Conservation (phyloP, 1,140 invertebrate genomes). For the Drosophila mauritiana region DNA sequence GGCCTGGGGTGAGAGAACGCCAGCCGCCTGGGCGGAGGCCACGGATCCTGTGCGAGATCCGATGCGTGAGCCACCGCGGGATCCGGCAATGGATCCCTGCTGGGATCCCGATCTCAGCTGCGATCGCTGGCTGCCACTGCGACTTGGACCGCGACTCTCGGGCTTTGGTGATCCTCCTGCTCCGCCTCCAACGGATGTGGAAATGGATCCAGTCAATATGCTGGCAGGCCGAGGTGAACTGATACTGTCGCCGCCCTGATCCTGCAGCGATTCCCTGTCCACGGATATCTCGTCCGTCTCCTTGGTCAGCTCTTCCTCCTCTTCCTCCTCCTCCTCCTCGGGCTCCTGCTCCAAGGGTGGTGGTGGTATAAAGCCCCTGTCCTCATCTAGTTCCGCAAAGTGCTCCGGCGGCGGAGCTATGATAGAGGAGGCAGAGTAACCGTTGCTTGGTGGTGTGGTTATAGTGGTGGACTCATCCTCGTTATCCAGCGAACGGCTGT, state of each 20-base stretch:
- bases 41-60: slow-evolving; percentile 62
- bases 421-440: slow-evolving; percentile 79
- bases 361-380: slow-evolving; percentile 63
- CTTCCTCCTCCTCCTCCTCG: slow-evolving; percentile 32
- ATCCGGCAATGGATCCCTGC: slow-evolving; percentile 29
- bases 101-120: slow-evolving; percentile 25
- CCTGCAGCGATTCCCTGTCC: slow-evolving; percentile 67
- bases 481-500: slow-evolving; percentile 70
- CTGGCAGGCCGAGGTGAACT: slow-evolving; percentile 67
- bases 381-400: slow-evolving; percentile 69
- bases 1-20: slow-evolving; percentile 59
- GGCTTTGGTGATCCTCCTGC: slow-evolving; percentile 43
- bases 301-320: slow-evolving; percentile 70
- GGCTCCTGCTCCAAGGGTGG: slow-evolving; percentile 51
- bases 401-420: slow-evolving; percentile 76
- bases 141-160: slow-evolving; percentile 70
- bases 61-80: slow-evolving; percentile 35
- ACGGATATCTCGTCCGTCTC: slow-evolving; percentile 69
- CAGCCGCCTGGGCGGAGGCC: slow-evolving; percentile 29
- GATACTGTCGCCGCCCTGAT: slow-evolving; percentile 57
- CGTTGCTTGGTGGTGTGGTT: slow-evolving; percentile 80
- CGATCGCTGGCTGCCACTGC: slow-evolving; percentile 67
- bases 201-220: slow-evolving; percentile 62
- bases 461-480: slow-evolving; percentile 83
- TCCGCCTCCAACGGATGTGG: slow-evolving; percentile 23